Evolutionary conservation across 2,113 vertebrate genomes (phyloP).

Genomic region (Platichthys stellatus): DNA sequence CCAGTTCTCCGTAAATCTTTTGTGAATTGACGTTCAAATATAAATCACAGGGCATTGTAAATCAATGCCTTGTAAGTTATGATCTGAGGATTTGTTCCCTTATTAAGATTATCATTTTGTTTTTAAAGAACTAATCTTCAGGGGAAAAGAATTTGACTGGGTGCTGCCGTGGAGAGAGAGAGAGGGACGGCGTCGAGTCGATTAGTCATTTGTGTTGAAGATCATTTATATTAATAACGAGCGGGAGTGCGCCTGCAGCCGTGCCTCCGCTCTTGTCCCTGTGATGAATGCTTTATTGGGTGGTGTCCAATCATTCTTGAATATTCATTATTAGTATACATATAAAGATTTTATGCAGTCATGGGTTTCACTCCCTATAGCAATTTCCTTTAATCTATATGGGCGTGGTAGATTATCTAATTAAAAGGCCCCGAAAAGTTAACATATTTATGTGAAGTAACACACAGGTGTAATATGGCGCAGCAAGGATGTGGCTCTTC

Average conservation of each 20-base stretch:
- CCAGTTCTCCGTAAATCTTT: neutral
- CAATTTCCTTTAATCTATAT: conserved; percentile 48
- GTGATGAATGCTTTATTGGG: conserved; percentile 75
- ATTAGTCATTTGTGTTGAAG: conserved; percentile 64
- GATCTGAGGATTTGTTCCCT: conserved; percentile 28
- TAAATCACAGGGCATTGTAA: conserved; percentile 6
- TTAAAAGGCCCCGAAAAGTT: conserved; percentile 34
- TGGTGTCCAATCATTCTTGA: conserved; percentile 59
- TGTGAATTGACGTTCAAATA: conserved; percentile 3
- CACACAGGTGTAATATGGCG: neutral
- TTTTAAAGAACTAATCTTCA: conserved; percentile 36
- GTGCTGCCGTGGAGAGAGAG: neutral
- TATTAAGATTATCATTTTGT: conserved; percentile 42
- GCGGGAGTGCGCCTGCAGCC: conserved; percentile 58
- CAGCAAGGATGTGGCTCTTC: conserved; percentile 9
- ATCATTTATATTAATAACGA: conserved; percentile 75
- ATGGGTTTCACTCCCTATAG: conserved; percentile 49
- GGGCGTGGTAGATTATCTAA: conserved; percentile 29
- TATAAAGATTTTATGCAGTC: conserved; percentile 60
- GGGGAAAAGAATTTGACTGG: conserved; percentile 49
- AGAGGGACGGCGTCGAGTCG: conserved; percentile 32
- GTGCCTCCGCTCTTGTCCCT: conserved; percentile 53
- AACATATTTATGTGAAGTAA: conserved; percentile 39
- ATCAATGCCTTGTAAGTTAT: conserved; percentile 38
- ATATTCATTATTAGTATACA: conserved; percentile 69